Conservation (phyloP, 2,113 vertebrate genomes). For the Platichthys flesus region DNA sequence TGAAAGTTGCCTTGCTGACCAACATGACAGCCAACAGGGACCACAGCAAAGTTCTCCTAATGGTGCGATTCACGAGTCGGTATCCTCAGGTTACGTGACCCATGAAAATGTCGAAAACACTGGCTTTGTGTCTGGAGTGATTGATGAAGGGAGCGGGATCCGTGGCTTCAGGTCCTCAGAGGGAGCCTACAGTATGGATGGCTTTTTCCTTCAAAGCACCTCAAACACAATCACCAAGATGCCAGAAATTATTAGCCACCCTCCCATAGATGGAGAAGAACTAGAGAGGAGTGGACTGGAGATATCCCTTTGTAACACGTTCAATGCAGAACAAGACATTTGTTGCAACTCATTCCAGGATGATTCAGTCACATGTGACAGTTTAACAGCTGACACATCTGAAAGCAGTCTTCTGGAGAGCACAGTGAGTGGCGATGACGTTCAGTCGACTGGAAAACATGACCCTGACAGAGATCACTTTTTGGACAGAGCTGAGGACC, state of each 20-base stretch:
- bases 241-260: slow-evolving; percentile 75
- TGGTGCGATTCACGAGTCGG: slow-evolving; percentile 46
- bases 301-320: slow-evolving; percentile 12
- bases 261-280: slow-evolving; percentile 75
- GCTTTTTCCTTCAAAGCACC: slow-evolving; percentile 58
- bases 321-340: slow-evolving; percentile 17
- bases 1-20: slow-evolving; percentile 33
- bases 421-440: background rate
- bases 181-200: background rate
- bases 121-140: slow-evolving; percentile 18
- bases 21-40: slow-evolving; percentile 19
- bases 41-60: slow-evolving; percentile 26
- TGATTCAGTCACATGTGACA: slow-evolving; percentile 24
- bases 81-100: slow-evolving; percentile 72
- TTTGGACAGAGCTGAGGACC: slow-evolving; percentile 12
- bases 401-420: slow-evolving; percentile 9
- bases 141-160: slow-evolving; percentile 18
- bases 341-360: slow-evolving; percentile 14
- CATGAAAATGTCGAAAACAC: slow-evolving; percentile 30
- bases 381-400: slow-evolving; percentile 10
- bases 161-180: background rate
- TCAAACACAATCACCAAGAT: slow-evolving; percentile 52
- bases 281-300: slow-evolving; percentile 63
- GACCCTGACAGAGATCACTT: slow-evolving; percentile 23
- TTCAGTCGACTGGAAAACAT: background rate